phyloP scores from a whole-genome alignment of 1,140 invertebrate species.

The Cherax destructor region DNA sequence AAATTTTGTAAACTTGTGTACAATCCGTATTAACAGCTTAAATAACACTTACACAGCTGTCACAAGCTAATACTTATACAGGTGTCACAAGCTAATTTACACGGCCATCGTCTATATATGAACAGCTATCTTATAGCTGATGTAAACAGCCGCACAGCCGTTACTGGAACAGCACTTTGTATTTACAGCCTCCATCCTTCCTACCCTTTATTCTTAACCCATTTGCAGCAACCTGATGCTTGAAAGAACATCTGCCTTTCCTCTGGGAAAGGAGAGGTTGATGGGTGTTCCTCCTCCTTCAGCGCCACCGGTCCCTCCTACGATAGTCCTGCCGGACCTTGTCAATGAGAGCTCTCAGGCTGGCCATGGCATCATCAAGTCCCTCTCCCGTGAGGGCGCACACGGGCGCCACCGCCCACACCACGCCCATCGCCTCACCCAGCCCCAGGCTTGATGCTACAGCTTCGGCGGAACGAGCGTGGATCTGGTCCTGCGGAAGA shows the following conservation, averaged over 20 bases:
- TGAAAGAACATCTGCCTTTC: not conserved
- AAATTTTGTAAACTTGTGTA: not conserved
- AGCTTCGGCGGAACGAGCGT: slow-evolving; percentile 50
- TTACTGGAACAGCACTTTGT: not conserved
- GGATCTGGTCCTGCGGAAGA: slow-evolving; percentile 52
- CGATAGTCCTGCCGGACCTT: slow-evolving; percentile 59
- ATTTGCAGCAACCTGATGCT: not conserved
- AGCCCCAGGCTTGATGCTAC: slow-evolving; percentile 63
- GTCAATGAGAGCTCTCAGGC: slow-evolving; percentile 57
- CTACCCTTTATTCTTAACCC: not conserved
- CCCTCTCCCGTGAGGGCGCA: slow-evolving; percentile 69
- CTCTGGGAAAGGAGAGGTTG: not conserved
- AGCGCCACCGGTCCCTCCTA: slow-evolving; percentile 61
- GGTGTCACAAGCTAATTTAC: not conserved
- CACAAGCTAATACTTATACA: not conserved
- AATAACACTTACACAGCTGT: not conserved
- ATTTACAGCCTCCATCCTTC: not conserved
- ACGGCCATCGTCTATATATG: not conserved
- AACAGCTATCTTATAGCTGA: not conserved
- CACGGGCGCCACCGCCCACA: slow-evolving; percentile 68
- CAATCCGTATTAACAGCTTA: slow-evolving; percentile 8
- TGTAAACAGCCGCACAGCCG: not conserved
- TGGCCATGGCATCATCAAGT: slow-evolving; percentile 61
- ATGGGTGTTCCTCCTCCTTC: not conserved
- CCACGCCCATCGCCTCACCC: slow-evolving; percentile 67